These are phyloP conservation scores for Labia minor DNA, from an alignment of 2,888 invertebrate genomes.

Conservation along the genomic window DNA sequence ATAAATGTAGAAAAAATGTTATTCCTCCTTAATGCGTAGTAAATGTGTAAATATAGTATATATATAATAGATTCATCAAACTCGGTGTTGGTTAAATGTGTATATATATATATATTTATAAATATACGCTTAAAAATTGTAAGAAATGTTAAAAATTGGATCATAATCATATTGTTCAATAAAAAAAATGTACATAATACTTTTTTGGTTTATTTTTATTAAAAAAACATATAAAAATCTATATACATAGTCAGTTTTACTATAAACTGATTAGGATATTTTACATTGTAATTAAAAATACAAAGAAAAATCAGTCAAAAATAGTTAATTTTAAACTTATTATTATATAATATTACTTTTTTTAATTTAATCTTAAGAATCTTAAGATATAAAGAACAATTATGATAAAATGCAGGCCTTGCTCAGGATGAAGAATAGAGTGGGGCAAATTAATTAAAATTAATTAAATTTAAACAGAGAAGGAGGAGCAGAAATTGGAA, in stretches of 20 bases:
- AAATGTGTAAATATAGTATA: not conserved
- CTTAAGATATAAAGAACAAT: not conserved
- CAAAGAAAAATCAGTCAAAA: not conserved
- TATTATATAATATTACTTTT: not conserved
- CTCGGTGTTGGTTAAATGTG: not conserved
- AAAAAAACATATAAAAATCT: not conserved
- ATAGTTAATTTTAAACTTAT: not conserved
- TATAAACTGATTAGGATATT: not conserved
- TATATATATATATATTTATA: too few species aligned
- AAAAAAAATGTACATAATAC: not conserved
- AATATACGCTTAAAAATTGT: not conserved
- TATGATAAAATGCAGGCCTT: not conserved
- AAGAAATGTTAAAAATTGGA: not conserved
- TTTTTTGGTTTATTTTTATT: not conserved
- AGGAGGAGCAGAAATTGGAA: too few species aligned
- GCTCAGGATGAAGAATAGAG: not conserved
- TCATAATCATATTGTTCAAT: too few species aligned
- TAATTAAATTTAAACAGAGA: not conserved
- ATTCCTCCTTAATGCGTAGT: too few species aligned
- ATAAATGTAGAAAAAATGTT: not conserved
- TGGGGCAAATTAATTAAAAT: not conserved
- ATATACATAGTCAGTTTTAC: not conserved
- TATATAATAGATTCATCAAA: not conserved
- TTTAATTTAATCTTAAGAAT: not conserved
- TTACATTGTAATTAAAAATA: not conserved